phyloP scores from a whole-genome alignment of 1,140 invertebrate species.

The Dinoponera quadriceps region DNA sequence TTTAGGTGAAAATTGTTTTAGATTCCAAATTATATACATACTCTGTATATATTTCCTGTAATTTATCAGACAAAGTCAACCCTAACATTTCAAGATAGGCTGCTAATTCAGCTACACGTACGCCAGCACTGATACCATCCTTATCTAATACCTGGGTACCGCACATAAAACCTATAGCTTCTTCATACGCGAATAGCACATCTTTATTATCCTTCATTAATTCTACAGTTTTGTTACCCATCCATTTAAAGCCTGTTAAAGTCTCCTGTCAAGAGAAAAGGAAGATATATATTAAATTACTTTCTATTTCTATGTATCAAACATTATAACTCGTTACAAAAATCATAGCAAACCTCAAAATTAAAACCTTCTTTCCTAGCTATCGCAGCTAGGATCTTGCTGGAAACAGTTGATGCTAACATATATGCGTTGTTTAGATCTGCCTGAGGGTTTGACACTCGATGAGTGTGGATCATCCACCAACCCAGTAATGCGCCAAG shows the following conservation, averaged over 20 bases:
- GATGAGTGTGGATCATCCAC: slow-evolving; percentile 92
- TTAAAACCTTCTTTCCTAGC: slow-evolving; percentile 93
- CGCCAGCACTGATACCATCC: slow-evolving; percentile 96
- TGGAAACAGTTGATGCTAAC: slow-evolving; percentile 98
- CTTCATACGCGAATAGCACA: slow-evolving; percentile 98
- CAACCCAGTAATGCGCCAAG: slow-evolving; percentile 97
- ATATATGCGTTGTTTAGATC: slow-evolving; percentile 90
- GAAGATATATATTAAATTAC: slow-evolving; percentile 44
- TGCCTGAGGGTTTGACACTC: slow-evolving; percentile 83
- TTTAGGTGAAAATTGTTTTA: slow-evolving; percentile 25
- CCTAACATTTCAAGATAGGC: slow-evolving; percentile 90
- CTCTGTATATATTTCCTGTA: slow-evolving; percentile 92
- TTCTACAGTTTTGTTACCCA: slow-evolving; percentile 96
- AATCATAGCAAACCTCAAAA: slow-evolving; percentile 87
- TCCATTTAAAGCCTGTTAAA: slow-evolving; percentile 99
- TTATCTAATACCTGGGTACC: slow-evolving; percentile 95
- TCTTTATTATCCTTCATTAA: slow-evolving; percentile 89
- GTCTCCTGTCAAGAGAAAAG: slow-evolving; percentile 90
- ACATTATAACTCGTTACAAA: neutral
- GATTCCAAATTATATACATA: slow-evolving; percentile 78
- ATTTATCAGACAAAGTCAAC: slow-evolving; percentile 90
- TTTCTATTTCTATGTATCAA: slow-evolving; percentile 17
- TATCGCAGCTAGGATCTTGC: slow-evolving; percentile 96
- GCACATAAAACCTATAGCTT: slow-evolving; percentile 98
- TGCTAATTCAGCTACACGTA: slow-evolving; percentile 92